These are phyloP conservation scores for Dryobota labecula DNA, from an alignment of 2,888 invertebrate species.

Conservation along the genomic window DNA sequence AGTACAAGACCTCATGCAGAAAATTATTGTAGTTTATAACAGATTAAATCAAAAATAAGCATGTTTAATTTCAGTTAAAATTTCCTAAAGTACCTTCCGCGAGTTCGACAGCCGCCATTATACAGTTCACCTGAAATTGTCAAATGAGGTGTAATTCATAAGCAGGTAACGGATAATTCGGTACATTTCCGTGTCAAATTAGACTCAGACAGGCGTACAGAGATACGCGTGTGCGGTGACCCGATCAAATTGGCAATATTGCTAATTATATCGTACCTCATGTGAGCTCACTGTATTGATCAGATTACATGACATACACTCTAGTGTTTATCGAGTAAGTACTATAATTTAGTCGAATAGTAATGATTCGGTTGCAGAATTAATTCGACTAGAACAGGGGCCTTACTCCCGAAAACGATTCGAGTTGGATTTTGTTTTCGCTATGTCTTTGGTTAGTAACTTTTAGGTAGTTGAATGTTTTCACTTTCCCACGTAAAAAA, in stretches of 20 bases:
- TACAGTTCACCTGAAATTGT: slow-evolving; percentile 36
- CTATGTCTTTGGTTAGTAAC: too few species aligned
- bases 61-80: slow-evolving; percentile 25
- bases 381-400: slow-evolving; percentile 18
- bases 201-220: slow-evolving; percentile 67
- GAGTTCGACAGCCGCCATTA: slow-evolving; percentile 48
- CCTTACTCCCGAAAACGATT: too few species aligned
- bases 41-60: slow-evolving; percentile 36
- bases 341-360: slow-evolving; percentile 29
- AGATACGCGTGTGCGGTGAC: slow-evolving; percentile 72
- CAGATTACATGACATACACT: slow-evolving; percentile 61
- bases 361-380: slow-evolving; percentile 12
- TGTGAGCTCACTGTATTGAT: slow-evolving; percentile 60
- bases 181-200: slow-evolving; percentile 71
- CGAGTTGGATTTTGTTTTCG: too few species aligned
- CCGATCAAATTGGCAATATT: slow-evolving; percentile 70
- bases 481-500: too few species aligned
- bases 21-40: slow-evolving; percentile 37
- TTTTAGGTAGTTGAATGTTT: too few species aligned
- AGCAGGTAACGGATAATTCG: slow-evolving; percentile 57
- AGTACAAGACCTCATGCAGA: slow-evolving; percentile 28
- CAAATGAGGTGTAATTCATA: slow-evolving; percentile 55
- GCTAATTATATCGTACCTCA: slow-evolving; percentile 58
- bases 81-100: not conserved
- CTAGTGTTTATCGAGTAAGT: slow-evolving; percentile 26